Conservation (phyloP, 2,888 invertebrate genomes). For the Andrena bucephala region DNA sequence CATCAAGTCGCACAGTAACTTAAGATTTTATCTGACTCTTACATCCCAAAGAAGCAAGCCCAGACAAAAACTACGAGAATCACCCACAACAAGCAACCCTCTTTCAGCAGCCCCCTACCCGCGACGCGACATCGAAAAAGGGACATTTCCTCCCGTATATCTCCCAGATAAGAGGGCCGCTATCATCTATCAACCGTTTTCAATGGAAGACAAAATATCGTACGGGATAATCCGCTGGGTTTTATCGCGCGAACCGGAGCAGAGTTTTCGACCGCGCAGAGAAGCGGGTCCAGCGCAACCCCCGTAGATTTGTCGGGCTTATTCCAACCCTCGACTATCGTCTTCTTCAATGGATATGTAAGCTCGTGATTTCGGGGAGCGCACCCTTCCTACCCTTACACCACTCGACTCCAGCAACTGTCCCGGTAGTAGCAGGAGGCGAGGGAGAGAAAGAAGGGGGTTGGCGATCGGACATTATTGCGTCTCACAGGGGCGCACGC, state of each 20-base stretch:
- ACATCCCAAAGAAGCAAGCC: no score
- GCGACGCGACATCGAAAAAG: background rate
- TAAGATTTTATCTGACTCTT: no score
- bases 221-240: background rate
- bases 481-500: conserved; percentile 53
- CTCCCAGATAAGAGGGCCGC: background rate
- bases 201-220: conserved; percentile 22
- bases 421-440: background rate
- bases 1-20: no score
- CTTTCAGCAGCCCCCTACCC: background rate
- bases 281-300: background rate
- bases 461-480: conserved; percentile 65
- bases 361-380: conserved; percentile 59
- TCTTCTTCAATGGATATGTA: conserved; percentile 54
- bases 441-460: conserved; percentile 14
- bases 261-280: background rate
- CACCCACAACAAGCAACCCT: background rate
- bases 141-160: background rate
- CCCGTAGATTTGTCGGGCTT: conserved; percentile 54
- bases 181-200: conserved; percentile 20
- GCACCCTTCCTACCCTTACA: conserved; percentile 45
- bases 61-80: background rate
- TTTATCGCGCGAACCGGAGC: background rate
- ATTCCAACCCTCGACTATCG: conserved; percentile 47
- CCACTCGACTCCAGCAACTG: conserved; percentile 21